These are phyloP conservation scores for Poliocrania exsul DNA, from an alignment of 2,797 vertebrate species.

Conservation along the genomic window DNA sequence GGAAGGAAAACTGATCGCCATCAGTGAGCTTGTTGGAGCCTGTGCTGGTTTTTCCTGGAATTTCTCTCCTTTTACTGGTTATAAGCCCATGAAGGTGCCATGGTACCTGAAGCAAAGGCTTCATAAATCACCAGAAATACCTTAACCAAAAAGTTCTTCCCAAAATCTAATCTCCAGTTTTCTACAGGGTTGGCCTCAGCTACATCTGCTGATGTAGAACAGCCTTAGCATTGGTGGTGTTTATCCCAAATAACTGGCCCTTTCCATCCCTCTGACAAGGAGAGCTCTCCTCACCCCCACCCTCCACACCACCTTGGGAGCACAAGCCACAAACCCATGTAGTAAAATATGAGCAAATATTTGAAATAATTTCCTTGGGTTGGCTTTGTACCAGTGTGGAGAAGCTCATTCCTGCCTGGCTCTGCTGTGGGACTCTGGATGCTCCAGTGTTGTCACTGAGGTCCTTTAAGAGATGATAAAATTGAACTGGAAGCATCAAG, in stretches of 20 bases:
- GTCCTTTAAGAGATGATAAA: background rate
- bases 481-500: background rate
- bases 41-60: too few relatives aligned
- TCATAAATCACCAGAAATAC: background rate
- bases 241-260: background rate
- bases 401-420: background rate
- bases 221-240: background rate
- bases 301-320: background rate
- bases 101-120: background rate
- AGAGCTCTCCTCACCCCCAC: background rate
- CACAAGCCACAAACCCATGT: background rate
- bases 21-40: accelerated
- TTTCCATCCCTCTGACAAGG: background rate
- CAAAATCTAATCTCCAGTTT: background rate
- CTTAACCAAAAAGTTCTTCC: background rate
- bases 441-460: background rate
- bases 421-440: background rate
- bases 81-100: background rate
- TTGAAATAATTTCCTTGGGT: background rate
- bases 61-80: background rate
- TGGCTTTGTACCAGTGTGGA: background rate
- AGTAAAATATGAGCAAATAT: background rate
- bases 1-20: background rate
- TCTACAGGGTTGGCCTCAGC: background rate
- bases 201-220: accelerated